phyloP scores from a whole-genome alignment of 1,140 invertebrate species.

The Bathynomus jamesi region DNA sequence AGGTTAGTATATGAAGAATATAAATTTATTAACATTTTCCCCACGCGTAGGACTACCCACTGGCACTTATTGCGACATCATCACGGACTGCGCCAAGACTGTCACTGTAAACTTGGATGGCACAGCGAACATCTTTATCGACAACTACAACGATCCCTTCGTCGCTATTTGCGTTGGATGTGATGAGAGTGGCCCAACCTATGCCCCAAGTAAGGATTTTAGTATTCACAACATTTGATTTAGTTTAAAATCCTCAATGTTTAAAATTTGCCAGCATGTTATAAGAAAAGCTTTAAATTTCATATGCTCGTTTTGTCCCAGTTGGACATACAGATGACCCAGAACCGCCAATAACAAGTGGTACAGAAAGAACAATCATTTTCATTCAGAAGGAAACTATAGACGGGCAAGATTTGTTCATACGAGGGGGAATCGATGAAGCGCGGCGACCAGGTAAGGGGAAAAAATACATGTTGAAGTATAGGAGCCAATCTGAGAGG shows the following conservation, averaged over 20 bases:
- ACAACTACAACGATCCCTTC: constrained; percentile 41
- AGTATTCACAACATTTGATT: too few relatives aligned
- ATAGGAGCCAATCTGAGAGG: too few relatives aligned
- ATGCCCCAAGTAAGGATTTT: too few relatives aligned
- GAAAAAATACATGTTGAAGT: too few relatives aligned
- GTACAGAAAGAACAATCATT: constrained; percentile 43
- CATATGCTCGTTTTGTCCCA: too few relatives aligned
- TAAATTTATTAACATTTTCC: neutral
- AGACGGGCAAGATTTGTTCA: constrained; percentile 47
- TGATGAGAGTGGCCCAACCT: too few relatives aligned
- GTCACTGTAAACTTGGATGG: constrained; percentile 59
- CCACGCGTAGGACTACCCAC: constrained; percentile 55
- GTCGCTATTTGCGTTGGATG: constrained; percentile 24
- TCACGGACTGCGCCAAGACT: constrained; percentile 61
- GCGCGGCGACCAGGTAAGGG: constrained; percentile 34
- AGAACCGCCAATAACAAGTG: constrained; percentile 32
- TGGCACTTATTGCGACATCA: constrained; percentile 77
- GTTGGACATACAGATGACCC: too few relatives aligned
- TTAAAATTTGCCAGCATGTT: too few relatives aligned
- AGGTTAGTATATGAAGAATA: too few relatives aligned
- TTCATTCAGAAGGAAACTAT: constrained; percentile 43
- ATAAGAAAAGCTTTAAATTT: too few relatives aligned
- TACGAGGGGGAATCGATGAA: constrained; percentile 45
- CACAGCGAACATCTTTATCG: constrained; percentile 54
- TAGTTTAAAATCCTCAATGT: too few relatives aligned